Evolutionary conservation across 2,797 vertebrate genomes (phyloP).

Genomic region (Discoglossus pictus): DNA sequence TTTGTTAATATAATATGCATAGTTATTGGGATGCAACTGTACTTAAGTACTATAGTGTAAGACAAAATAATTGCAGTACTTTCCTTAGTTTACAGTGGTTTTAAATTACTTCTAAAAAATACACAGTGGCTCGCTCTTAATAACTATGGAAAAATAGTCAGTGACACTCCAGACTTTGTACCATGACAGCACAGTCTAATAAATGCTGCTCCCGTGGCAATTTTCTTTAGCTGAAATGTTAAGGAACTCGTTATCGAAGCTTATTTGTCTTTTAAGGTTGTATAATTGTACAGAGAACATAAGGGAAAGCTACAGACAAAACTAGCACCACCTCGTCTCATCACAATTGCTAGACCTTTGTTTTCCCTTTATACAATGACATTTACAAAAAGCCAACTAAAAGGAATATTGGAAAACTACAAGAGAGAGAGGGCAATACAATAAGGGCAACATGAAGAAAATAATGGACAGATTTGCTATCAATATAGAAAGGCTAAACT

Average conservation of each 20-base stretch:
- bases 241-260: constrained; percentile 33
- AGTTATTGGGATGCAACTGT: too few relatives aligned
- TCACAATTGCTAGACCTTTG: neutral
- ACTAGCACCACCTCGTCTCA: constrained; percentile 3
- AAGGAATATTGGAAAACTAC: constrained; percentile 2
- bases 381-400: constrained; percentile 11
- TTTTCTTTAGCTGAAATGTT: constrained; percentile 31
- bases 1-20: too few relatives aligned
- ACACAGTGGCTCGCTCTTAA: too few relatives aligned
- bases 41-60: too few relatives aligned
- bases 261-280: constrained; percentile 30
- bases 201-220: constrained; percentile 3
- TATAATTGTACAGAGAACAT: constrained; percentile 23
- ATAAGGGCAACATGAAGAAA: constrained; percentile 4
- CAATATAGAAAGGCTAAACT: neutral
- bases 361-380: constrained; percentile 5
- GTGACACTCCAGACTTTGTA: constrained; percentile 11
- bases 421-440: constrained; percentile 18
- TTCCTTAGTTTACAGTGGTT: neutral
- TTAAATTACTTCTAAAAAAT: neutral
- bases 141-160: neutral
- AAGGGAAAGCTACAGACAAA: constrained; percentile 4
- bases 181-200: constrained; percentile 21
- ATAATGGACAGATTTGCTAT: constrained; percentile 2
- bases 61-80: too few relatives aligned